These are phyloP conservation scores for Conomelus anceps DNA, from an alignment of 2,888 invertebrate species.

Conservation along the genomic window DNA sequence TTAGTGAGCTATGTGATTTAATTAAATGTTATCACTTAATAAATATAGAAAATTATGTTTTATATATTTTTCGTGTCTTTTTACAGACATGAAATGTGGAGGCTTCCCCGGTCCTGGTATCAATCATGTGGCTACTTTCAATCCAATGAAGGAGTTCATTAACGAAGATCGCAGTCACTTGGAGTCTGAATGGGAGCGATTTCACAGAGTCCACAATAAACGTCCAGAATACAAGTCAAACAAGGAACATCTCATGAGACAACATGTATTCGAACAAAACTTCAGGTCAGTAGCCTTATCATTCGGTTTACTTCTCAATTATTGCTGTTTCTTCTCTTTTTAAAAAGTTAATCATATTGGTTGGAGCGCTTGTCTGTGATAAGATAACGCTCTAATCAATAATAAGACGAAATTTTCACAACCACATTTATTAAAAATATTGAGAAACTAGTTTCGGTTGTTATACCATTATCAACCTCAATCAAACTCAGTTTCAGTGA, in stretches of 20 bases:
- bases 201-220: constrained; percentile 64
- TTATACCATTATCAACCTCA: no score
- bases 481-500: no score
- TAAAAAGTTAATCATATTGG: no score
- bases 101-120: constrained; percentile 83
- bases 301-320: no score
- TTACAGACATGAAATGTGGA: constrained; percentile 59
- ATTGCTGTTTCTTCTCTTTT: no score
- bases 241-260: constrained; percentile 62
- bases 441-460: no score
- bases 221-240: constrained; percentile 50
- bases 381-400: no score
- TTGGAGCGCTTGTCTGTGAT: no score
- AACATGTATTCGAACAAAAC: constrained; percentile 80
- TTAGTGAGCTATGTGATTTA: no score
- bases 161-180: constrained; percentile 63
- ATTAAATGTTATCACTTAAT: no score
- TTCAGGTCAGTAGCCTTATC: constrained; percentile 53
- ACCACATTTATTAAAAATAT: no score
- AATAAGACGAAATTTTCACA: no score
- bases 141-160: constrained; percentile 89
- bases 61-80: neutral
- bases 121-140: constrained; percentile 71
- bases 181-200: constrained; percentile 65
- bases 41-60: neutral